Evolutionary conservation across 2,113 vertebrate species (phyloP).

Genomic region (Heloderma charlesbogerti): DNA sequence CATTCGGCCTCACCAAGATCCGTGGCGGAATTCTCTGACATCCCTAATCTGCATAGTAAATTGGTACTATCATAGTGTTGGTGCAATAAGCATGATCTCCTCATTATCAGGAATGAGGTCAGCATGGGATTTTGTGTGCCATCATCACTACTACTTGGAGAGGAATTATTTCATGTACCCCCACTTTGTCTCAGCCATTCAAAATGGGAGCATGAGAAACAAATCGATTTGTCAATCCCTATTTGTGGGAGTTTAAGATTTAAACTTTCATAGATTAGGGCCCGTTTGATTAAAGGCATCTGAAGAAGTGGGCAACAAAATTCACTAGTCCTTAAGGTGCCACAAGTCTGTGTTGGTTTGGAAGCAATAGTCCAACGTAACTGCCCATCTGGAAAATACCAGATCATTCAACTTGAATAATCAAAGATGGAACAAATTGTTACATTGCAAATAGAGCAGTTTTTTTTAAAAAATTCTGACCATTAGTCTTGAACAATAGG

Average conservation of each 20-base stretch:
- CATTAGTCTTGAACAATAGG: constrained; percentile 11
- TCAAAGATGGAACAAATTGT: not conserved
- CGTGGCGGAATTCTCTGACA: too few relatives aligned
- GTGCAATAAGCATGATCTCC: not conserved
- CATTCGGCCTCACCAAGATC: too few relatives aligned
- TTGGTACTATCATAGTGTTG: not conserved
- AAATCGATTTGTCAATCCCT: not conserved
- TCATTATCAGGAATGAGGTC: not conserved
- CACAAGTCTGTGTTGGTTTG: not conserved
- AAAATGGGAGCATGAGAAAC: not conserved
- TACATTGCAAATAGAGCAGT: not conserved
- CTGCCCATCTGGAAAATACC: not conserved
- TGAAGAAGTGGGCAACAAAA: not conserved
- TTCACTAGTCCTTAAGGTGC: not conserved
- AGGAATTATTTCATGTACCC: not conserved
- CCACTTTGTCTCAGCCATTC: not conserved
- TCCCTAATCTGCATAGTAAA: not conserved
- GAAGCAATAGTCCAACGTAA: not conserved
- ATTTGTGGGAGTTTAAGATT: constrained; percentile 55
- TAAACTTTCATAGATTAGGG: constrained; percentile 56
- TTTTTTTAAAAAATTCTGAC: not conserved
- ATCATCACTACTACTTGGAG: not conserved
- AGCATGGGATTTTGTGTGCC: not conserved
- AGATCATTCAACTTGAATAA: not conserved
- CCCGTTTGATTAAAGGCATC: not conserved